Percentiles rank a stretch among this genome's conserved stretches.
These are phyloP conservation scores for Tapera naevia DNA, from an alignment of 2,797 vertebrate species.

Conservation along the genomic window DNA sequence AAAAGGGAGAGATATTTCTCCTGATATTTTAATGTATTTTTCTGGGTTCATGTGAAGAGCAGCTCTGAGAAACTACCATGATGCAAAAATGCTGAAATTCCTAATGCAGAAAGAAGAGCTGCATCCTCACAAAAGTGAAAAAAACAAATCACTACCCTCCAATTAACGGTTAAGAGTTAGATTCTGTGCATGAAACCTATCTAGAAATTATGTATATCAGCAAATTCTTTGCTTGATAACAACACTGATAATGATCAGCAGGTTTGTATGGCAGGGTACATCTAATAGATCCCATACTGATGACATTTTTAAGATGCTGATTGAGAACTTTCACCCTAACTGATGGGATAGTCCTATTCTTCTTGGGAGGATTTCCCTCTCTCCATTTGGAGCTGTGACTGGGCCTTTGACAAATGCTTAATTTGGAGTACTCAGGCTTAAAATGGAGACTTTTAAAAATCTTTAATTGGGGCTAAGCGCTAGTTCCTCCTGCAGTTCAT, in stretches of 20 bases:
- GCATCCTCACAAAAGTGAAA: too few species aligned
- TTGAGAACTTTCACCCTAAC: constrained; percentile 29
- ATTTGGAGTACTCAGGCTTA: constrained; percentile 57
- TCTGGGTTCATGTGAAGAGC: background rate
- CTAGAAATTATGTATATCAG: background rate
- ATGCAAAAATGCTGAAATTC: background rate
- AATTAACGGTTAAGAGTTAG: background rate
- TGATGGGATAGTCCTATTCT: constrained; percentile 40
- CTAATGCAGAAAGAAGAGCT: background rate
- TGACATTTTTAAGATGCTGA: background rate
- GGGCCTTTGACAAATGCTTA: constrained; percentile 52
- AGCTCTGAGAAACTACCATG: background rate
- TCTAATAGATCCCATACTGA: background rate
- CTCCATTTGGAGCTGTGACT: constrained; percentile 34
- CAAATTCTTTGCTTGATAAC: background rate
- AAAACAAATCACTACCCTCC: background rate
- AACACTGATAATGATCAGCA: background rate
- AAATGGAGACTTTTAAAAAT: constrained; percentile 61
- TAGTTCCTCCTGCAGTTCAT: constrained; percentile 42
- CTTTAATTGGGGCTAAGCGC: constrained; percentile 59
- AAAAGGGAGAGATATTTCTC: background rate
- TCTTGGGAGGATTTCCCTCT: constrained; percentile 43
- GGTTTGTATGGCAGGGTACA: background rate
- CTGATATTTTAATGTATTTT: background rate
- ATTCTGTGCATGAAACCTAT: background rate